Base-by-base conservation (phyloP, 2,113 vertebrate genomes). In the Jacana jacana region DNA sequence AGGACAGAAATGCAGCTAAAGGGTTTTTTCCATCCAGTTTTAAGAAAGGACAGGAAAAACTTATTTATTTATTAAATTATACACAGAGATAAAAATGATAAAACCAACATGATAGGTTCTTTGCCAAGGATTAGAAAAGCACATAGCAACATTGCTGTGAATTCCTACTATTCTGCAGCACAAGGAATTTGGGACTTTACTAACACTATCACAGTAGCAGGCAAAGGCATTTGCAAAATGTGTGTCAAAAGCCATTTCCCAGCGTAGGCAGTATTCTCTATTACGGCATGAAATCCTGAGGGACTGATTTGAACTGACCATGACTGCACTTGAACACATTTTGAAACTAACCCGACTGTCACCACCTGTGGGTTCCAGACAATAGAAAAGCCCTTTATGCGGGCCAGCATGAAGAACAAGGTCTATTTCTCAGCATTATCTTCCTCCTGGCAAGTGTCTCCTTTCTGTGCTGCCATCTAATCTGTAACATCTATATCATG, bases 221-320 rank as follows among this genome's bases (percentile, higher is more conserved):
- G 10, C 64, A 93, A 95, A 78, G 46, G 28, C 35, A 91, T 95
- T 94, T 89, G 30, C 44, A 93, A 93, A 95, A 93, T 39, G 42
- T 69, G 42, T 33, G 49, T 63, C 49, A 44, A 89, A 94, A 82
- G 81, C 58, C 57, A 61, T 68, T 91, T 87, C 93, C 76, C 76
- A 91, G 73, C 8, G 2, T 13, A 68, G 40, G 17, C 65, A 81
- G 20, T 33, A 35, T 64, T 95, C 42, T 77, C n/a, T 60, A 24
- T 81, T 93, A 90, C 4, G 2, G 69, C 61, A 79, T 30, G 49
- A 84, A 86, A 89, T 86, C 75, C 88, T 35, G 17, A 68, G 48
- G 40, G 80, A 80, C 64, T 51, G 37, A 88, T 66, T n/a, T 92
- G 87, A 96, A 69, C 54, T 81, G 64, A 94, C 75, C 85, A 76